These are phyloP conservation scores for Steinernema carpocapsae DNA, from an alignment of 2,888 invertebrate species.

Conservation along the genomic window DNA sequence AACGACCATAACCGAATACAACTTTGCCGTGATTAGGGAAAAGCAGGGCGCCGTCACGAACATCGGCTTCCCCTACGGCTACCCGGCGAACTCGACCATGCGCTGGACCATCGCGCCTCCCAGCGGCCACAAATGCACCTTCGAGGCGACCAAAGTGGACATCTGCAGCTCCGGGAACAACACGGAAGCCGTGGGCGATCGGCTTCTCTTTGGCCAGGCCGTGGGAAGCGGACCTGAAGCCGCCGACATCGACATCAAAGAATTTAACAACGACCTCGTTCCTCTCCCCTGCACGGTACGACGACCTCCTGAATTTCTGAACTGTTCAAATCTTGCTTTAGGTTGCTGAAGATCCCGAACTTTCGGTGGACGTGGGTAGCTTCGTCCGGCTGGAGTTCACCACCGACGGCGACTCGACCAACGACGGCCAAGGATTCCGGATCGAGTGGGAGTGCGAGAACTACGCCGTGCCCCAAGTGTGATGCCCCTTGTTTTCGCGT, in stretches of 20 bases:
- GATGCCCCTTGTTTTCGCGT: neutral
- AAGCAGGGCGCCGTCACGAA: conserved; percentile 54
- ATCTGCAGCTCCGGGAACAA: conserved; percentile 31
- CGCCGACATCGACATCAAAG: conserved; percentile 11
- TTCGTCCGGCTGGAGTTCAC: conserved; percentile 45
- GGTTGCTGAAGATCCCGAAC: conserved; percentile 4
- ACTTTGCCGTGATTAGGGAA: conserved; percentile 55
- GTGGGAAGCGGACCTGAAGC: neutral
- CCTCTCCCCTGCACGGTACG: conserved; percentile 3
- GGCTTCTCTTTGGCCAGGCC: conserved; percentile 20
- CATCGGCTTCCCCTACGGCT: conserved; percentile 55
- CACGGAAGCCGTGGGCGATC: neutral
- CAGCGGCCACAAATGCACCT: conserved; percentile 46
- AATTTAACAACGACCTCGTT: neutral
- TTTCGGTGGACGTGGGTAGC: conserved; percentile 9
- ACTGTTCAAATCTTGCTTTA: neutral
- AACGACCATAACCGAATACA: conserved; percentile 37
- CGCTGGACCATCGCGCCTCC: conserved; percentile 52
- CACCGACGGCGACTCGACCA: conserved; percentile 47
- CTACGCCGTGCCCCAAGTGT: conserved; percentile 33
- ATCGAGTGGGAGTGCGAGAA: conserved; percentile 55
- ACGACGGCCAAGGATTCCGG: conserved; percentile 61
- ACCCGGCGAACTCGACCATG: conserved; percentile 36
- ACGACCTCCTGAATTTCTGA: neutral
- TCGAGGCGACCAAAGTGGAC: conserved; percentile 44